phyloP scores from a whole-genome alignment of 2,113 vertebrate genomes.

The Macheiramphus alcinus region DNA sequence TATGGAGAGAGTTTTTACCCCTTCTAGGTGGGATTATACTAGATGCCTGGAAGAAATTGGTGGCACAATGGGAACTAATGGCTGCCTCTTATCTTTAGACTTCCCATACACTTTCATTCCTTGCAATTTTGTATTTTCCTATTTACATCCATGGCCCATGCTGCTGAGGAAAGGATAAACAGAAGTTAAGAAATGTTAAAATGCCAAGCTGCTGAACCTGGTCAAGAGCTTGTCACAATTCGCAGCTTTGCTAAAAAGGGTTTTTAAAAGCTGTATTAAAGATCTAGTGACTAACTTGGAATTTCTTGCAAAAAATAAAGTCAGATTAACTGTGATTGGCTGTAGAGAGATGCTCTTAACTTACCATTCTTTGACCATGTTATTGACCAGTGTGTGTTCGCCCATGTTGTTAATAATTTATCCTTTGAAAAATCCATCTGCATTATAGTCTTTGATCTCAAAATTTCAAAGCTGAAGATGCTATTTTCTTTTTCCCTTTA shows the following conservation, averaged over 20 bases:
- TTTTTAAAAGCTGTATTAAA: not conserved
- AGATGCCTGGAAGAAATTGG: not conserved
- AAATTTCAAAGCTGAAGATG: constrained; percentile 72
- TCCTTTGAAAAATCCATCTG: constrained; percentile 78
- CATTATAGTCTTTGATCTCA: constrained; percentile 79
- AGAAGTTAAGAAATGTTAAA: not conserved
- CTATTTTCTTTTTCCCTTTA: constrained; percentile 31
- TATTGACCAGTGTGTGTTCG: constrained; percentile 72
- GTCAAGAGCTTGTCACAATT: not conserved
- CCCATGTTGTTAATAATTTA: constrained; percentile 78
- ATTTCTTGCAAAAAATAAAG: constrained; percentile 16
- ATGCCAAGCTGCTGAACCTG: not conserved
- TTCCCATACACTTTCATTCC: not conserved
- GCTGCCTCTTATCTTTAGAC: not conserved
- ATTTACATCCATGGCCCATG: not conserved
- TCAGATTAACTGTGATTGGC: constrained; percentile 13
- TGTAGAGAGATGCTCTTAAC: not conserved
- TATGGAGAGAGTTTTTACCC: not conserved
- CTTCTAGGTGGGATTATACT: not conserved
- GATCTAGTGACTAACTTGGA: not conserved
- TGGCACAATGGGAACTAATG: not conserved
- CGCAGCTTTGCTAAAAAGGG: not conserved
- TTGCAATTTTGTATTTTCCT: not conserved
- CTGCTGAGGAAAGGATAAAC: not conserved
- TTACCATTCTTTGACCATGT: constrained; percentile 57